phyloP scores from a whole-genome alignment of 2,888 invertebrate species.

The Nephrotoma appendiculata region DNA sequence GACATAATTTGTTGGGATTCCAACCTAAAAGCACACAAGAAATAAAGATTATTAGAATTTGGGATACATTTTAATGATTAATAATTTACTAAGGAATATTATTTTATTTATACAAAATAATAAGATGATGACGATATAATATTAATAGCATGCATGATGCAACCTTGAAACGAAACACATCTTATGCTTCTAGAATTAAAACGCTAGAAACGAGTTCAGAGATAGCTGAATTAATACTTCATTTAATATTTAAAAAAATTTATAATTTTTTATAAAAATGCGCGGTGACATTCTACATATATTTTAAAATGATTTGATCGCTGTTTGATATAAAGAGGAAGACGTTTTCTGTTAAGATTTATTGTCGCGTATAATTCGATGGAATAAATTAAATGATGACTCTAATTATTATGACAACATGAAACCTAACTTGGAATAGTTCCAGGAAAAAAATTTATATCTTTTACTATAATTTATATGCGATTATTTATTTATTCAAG shows the following conservation, averaged over 20 bases:
- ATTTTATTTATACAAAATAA: neutral
- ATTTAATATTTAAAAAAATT: neutral
- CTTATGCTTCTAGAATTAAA: neutral
- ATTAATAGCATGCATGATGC: neutral
- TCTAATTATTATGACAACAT: too few relatives aligned
- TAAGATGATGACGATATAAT: neutral
- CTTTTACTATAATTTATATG: too few relatives aligned
- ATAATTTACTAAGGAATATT: neutral
- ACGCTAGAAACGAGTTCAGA: neutral
- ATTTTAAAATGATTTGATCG: neutral
- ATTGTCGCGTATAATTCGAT: neutral
- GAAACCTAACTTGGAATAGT: too few relatives aligned
- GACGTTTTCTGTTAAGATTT: neutral
- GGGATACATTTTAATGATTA: neutral
- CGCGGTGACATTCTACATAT: neutral
- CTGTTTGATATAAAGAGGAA: neutral
- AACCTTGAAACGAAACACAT: neutral
- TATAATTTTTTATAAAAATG: neutral
- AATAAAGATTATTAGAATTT: neutral
- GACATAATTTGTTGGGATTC: conserved; percentile 38
- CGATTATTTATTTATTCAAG: too few relatives aligned
- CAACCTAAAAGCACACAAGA: conserved; percentile 15
- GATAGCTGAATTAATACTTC: neutral
- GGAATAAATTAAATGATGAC: neutral
- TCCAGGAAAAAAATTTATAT: too few relatives aligned